Evolutionary conservation across 2,888 invertebrate genomes (phyloP), one percentile per base, ranked within the genome.

Genomic region (Augochlorella aurata): DNA sequence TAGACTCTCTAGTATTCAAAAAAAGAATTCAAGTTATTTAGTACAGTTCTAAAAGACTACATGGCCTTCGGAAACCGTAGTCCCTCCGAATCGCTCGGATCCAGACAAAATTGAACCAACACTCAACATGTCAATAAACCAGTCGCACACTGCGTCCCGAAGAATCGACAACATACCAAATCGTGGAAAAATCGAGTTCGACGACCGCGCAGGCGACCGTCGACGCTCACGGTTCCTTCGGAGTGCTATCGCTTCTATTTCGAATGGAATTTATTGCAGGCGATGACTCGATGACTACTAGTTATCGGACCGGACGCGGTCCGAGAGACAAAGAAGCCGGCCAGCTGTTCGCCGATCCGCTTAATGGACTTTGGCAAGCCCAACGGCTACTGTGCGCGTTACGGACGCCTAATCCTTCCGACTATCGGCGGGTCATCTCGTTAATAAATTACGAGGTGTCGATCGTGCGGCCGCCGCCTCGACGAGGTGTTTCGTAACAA

Each of bases 281-380:
- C 82, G 81, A 84, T 81, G 82, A 82, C 78, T 82, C 78, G 83
- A 79, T 83, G 84, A 77, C 74, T 80, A 74, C 68, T 69, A 66
- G 77, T 77, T 83, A 84, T 84, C 83, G 74, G 74, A 63, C 4
- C 52, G 29, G 71, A 52, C 16, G 67, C 29, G 61, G 61, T 18
- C 67, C 63, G 61, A 47, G 67, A 83, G 80, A 84, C 84, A 84
- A 84, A 84, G 84, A 81, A 81, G 80, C 83, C 83, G 84, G 52
- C 82, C 83, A 83, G 83, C 76, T 79, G 83, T 79, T 72, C 49
- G 71, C 24, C 76, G 83, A 83, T 84, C 80, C 74, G 83, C 77
- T 84, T 84, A 84, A 84, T 83, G 84, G 84, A 84, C 84, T 84
- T 84, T 84, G 83, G 83, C 84, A 84, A 83, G 83, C 80, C 79